Evolutionary conservation across 2,888 invertebrate species (phyloP), one percentile per base, ranked within the genome.

Genomic region (Corythucha ciliata): DNA sequence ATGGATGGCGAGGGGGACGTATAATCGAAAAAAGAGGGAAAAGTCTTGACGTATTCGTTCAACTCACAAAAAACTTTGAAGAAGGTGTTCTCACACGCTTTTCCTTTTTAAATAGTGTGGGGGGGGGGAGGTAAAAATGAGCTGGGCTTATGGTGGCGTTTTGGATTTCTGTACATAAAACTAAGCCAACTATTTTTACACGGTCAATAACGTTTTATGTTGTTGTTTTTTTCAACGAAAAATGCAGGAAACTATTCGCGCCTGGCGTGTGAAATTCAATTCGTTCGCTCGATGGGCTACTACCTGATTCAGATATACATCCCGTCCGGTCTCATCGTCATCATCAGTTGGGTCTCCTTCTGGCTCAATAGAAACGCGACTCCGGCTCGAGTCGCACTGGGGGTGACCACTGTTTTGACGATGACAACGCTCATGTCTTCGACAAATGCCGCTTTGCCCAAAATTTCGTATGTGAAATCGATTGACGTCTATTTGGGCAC

Each of bases 281-380:
- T 94, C 74, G 91, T 91, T 64, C 83, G 94, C 63, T 92, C 92
- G 68, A 92, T 94, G 90, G 94, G 94, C 68, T 94, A 94, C 79
- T 94, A 94, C 77, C 79, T 93, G 68, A 94, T 94, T 75, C 93
- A 93, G 77, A 93, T 93, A 74, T 93, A 93, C 77, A 91, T 93
- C 75, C 93, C 93, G 68, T 92, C 92, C 72, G 88, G 90, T 71
- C 80, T 93, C 72, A 92, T 92, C 74, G 92, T 92, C 70, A 90
- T 92, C 73, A 92, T 92, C 76, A 91, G 90, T 67, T 92, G 92
- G 92, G 91, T 92, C 70, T 89, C 88, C 68, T 92, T 92, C 76
- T 92, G 91, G 92, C 77, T 92, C 70, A 91, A 92, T 74, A 81
- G 91, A 68, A 90, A 91, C 71, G 91, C 91, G 63, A 92, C 91